phyloP scores from a whole-genome alignment of 2,113 vertebrate genomes.

The Noctilio leporinus region DNA sequence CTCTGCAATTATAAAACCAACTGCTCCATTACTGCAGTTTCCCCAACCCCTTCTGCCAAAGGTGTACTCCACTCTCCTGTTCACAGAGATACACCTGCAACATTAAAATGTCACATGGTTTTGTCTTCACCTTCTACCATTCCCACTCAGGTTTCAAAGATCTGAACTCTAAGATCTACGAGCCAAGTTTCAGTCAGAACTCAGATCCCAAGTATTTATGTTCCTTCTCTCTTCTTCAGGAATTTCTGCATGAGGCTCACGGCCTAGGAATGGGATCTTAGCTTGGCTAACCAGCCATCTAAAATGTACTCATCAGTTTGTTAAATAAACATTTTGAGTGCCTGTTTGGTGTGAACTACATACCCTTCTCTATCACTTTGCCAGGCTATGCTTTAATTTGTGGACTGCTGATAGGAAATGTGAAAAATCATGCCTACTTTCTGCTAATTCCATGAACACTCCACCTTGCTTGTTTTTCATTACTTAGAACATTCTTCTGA shows the following conservation, averaged over 20 bases:
- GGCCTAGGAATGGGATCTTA: neutral
- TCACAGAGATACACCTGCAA: neutral
- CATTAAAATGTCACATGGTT: neutral
- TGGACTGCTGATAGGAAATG: neutral
- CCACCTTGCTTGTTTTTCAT: neutral
- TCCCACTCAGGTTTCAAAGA: neutral
- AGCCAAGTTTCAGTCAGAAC: neutral
- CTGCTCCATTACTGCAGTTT: neutral
- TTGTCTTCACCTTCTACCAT: neutral
- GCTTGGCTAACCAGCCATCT: neutral
- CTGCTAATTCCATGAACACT: neutral
- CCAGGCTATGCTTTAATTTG: neutral
- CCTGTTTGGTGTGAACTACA: neutral
- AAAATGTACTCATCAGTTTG: neutral
- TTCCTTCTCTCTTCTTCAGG: neutral
- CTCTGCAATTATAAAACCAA: slow-evolving; percentile 6
- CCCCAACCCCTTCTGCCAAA: neutral
- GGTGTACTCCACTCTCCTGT: neutral
- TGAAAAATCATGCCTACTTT: neutral
- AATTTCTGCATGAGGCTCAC: neutral
- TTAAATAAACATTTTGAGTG: neutral
- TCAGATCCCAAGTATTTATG: neutral
- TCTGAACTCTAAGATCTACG: neutral
- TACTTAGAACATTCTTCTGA: neutral
- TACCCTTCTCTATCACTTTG: neutral